phyloP scores from a whole-genome alignment of 1,140 invertebrate genomes.

The Zaprionus vittiger region DNA sequence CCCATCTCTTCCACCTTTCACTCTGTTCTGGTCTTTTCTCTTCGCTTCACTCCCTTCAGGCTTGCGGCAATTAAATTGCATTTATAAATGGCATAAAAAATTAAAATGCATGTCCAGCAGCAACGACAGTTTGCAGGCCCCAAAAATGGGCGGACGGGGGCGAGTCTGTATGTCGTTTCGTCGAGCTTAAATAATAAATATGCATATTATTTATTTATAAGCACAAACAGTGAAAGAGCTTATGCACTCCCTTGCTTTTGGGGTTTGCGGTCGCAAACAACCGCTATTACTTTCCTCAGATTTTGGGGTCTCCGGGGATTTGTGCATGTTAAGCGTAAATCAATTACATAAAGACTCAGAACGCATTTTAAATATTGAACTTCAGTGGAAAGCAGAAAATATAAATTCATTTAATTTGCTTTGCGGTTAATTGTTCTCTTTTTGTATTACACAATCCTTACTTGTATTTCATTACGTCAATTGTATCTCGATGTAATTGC shows the following conservation, averaged over 20 bases:
- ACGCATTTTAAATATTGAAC: neutral
- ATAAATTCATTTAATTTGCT: neutral
- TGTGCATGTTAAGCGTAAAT: neutral
- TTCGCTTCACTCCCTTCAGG: neutral
- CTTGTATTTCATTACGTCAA: slow-evolving; percentile 39
- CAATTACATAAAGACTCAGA: neutral
- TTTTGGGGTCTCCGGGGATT: slow-evolving; percentile 1
- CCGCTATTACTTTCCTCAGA: slow-evolving; percentile 16
- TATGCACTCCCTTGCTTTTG: neutral
- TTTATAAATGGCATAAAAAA: slow-evolving; percentile 70
- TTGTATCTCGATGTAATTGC: slow-evolving; percentile 39
- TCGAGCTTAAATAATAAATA: slow-evolving; percentile 19
- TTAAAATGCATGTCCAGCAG: slow-evolving; percentile 51
- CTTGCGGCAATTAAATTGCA: slow-evolving; percentile 69
- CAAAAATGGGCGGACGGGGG: neutral
- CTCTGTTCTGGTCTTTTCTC: neutral
- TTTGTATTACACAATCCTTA: slow-evolving; percentile 44
- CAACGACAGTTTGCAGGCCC: slow-evolving; percentile 26
- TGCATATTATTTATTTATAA: slow-evolving; percentile 17
- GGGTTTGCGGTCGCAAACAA: too few relatives aligned
- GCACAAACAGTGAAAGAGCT: slow-evolving; percentile 1
- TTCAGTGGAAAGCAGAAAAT: neutral
- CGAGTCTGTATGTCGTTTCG: neutral
- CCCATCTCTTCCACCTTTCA: neutral
- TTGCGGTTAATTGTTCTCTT: neutral